Percentiles rank a stretch among this genome's conserved stretches.
phyloP scores from a whole-genome alignment of 2,888 invertebrate species.

The Tipula confusa region DNA sequence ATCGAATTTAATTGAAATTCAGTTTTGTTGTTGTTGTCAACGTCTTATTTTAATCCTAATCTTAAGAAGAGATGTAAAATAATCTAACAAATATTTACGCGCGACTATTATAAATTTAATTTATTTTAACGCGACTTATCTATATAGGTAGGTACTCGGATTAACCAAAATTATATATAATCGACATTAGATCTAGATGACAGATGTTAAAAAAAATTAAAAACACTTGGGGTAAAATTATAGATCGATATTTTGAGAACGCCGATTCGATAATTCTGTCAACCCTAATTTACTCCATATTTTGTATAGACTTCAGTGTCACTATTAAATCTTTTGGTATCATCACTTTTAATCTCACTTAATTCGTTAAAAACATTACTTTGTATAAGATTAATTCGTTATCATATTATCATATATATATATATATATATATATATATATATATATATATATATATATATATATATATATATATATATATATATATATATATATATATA shows the following conservation, averaged over 20 bases:
- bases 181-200: neutral
- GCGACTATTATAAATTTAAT: neutral
- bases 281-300: neutral
- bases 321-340: conserved; percentile 13
- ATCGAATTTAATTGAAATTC: conserved; percentile 6
- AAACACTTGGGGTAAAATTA: neutral
- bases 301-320: too few relatives aligned
- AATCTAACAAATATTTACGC: neutral
- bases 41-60: neutral
- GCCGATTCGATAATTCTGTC: neutral
- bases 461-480: neutral
- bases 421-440: neutral
- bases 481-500: neutral
- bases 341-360: conserved; percentile 12
- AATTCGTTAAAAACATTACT: neutral
- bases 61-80: neutral
- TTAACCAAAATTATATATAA: neutral
- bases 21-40: neutral
- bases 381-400: neutral
- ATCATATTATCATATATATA: neutral
- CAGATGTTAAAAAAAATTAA: conserved; percentile 5
- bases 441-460: neutral
- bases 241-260: neutral
- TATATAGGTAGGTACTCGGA: neutral
- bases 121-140: neutral